Conservation (phyloP, 1,140 invertebrate species). For the Sarcophaga bullata region DNA sequence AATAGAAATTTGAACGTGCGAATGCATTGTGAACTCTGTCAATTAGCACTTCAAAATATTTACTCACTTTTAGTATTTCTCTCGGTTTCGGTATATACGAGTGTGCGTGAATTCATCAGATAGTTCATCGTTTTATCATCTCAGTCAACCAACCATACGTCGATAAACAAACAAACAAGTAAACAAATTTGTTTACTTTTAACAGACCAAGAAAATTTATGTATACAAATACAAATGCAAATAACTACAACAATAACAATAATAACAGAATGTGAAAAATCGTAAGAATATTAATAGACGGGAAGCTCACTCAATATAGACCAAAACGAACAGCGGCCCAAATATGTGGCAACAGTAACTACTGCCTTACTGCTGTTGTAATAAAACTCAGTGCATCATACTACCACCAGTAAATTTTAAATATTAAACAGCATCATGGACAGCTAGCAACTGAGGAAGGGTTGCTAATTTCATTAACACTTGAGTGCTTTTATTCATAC, state of each 20-base stretch:
- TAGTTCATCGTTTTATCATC: not conserved
- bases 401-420: too few species aligned
- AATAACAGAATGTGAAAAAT: not conserved
- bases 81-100: not conserved
- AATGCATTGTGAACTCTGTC: conserved; percentile 62
- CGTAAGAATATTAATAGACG: not conserved
- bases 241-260: not conserved
- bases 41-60: conserved; percentile 55
- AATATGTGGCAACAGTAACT: not conserved
- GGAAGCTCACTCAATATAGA: too few species aligned
- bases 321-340: not conserved
- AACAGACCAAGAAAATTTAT: conserved; percentile 18
- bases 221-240: not conserved
- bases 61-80: not conserved
- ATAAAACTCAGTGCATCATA: conserved; percentile 26
- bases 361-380: too few species aligned
- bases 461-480: conserved; percentile 66
- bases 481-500: conserved; percentile 35
- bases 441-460: not conserved
- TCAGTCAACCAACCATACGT: not conserved
- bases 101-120: too few species aligned
- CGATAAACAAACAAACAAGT: conserved; percentile 1
- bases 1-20: conserved; percentile 43
- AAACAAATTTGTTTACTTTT: conserved; percentile 8
- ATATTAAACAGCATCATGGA: conserved; percentile 16